Evolutionary conservation across 1,140 invertebrate species (phyloP).

Genomic region (Bemisia tabaci): DNA sequence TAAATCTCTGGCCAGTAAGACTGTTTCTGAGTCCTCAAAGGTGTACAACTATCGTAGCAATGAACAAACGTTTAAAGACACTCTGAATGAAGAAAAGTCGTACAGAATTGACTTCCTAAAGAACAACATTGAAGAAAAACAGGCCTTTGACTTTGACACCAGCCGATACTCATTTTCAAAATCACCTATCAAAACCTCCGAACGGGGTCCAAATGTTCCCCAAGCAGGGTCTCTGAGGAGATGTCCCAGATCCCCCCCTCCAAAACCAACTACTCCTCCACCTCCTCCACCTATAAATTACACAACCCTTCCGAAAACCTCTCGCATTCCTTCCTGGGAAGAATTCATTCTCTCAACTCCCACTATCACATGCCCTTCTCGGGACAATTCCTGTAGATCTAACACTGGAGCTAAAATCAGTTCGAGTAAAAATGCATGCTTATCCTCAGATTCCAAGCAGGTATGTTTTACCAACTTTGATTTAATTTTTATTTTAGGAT

Average conservation of each 20-base stretch:
- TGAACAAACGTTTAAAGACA: not conserved
- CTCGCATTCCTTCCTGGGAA: conserved; percentile 18
- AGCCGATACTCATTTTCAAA: not conserved
- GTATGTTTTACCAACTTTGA: not conserved
- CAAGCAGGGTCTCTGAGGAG: too few species aligned
- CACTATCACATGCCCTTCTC: conserved; percentile 13
- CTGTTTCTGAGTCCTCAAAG: not conserved
- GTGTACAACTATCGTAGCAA: not conserved
- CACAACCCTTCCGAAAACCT: conserved; percentile 18
- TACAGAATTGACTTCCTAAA: not conserved
- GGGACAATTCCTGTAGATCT: not conserved
- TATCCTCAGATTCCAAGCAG: not conserved
- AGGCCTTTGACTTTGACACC: not conserved
- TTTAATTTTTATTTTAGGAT: too few species aligned
- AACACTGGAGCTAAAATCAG: not conserved
- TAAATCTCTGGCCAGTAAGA: not conserved
- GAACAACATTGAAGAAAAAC: not conserved
- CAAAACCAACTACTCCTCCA: conserved; percentile 13
- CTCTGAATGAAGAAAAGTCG: not conserved
- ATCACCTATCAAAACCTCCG: not conserved
- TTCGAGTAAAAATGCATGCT: not conserved
- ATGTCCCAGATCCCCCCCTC: not conserved
- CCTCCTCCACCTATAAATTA: conserved; percentile 24
- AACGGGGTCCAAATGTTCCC: too few species aligned
- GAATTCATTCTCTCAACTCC: conserved; percentile 20